A percentile compares a stretch with the other conserved stretches of the same genome.
Evolutionary conservation across 2,113 vertebrate species (phyloP).

Genomic region (Dasyprocta punctata): DNA sequence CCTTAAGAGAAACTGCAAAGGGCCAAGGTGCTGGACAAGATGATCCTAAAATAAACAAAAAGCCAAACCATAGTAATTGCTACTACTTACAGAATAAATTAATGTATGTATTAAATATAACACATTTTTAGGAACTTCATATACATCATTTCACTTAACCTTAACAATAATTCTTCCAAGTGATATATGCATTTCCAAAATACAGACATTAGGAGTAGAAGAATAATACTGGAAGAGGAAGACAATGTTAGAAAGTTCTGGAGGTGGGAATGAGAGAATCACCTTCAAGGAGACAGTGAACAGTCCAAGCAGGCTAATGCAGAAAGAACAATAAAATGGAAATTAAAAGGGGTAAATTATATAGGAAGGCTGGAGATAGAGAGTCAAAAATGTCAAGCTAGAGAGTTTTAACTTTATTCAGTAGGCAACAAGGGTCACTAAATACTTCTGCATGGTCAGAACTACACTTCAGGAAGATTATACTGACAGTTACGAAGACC

Average conservation of each 20-base stretch:
- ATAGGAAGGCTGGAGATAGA: background rate
- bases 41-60: constrained; percentile 31
- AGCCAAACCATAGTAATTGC: background rate
- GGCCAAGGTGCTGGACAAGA: constrained; percentile 3
- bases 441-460: background rate
- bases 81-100: constrained; percentile 33
- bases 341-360: background rate
- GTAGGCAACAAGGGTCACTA: background rate
- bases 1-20: constrained; percentile 10
- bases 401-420: background rate
- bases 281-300: background rate
- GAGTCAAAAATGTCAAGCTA: background rate
- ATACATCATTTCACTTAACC: background rate
- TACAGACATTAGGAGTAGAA: background rate
- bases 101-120: background rate
- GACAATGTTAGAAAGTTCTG: background rate
- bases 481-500: background rate
- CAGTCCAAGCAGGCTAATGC: background rate
- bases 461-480: background rate
- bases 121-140: constrained; percentile 45
- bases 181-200: background rate
- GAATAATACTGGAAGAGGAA: background rate
- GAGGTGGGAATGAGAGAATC: background rate
- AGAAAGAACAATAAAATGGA: background rate
- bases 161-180: background rate